Percentiles rank a stretch among this genome's conserved stretches.
Conservation (phyloP, 2,113 vertebrate species). For the Corydoras sp. region DNA sequence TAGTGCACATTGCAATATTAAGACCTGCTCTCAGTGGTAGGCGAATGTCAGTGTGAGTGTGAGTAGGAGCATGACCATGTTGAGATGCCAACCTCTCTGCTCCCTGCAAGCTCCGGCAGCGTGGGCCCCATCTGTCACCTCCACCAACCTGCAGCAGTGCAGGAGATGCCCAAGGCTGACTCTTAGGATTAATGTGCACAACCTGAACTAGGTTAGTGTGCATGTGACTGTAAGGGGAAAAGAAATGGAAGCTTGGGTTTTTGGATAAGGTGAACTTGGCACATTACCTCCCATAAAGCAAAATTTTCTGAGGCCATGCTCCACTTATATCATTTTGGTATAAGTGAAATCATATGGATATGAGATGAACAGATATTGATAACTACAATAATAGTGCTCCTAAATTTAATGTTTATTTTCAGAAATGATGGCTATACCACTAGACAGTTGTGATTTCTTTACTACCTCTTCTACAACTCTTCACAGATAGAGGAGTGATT, state of each 20-base stretch:
- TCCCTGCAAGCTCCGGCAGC: conserved; percentile 65
- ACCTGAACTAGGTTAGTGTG: conserved; percentile 46
- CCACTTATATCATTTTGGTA: too few relatives aligned
- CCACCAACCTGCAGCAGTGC: conserved; percentile 51
- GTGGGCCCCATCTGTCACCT: conserved; percentile 71
- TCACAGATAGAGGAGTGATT: too few relatives aligned
- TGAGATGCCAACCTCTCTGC: conserved; percentile 68
- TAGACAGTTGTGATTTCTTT: too few relatives aligned
- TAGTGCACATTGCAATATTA: conserved; percentile 28
- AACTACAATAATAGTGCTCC: neutral
- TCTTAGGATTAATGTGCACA: conserved; percentile 48
- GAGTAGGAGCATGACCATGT: conserved; percentile 34
- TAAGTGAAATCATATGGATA: conserved; percentile 35
- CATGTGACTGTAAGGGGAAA: conserved; percentile 8
- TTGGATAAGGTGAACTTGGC: conserved; percentile 37
- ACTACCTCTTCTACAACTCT: too few relatives aligned
- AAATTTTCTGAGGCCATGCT: conserved; percentile 38
- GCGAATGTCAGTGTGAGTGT: conserved; percentile 31
- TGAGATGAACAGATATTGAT: conserved; percentile 9
- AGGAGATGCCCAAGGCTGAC: conserved; percentile 45
- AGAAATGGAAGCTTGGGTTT: conserved; percentile 38
- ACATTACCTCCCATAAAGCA: conserved; percentile 40
- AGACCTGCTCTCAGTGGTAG: conserved; percentile 22
- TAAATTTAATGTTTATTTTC: too few relatives aligned
- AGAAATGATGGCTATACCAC: too few relatives aligned